Evolutionary conservation across 1,140 invertebrate genomes (phyloP).

Genomic region (Diprion similis): DNA sequence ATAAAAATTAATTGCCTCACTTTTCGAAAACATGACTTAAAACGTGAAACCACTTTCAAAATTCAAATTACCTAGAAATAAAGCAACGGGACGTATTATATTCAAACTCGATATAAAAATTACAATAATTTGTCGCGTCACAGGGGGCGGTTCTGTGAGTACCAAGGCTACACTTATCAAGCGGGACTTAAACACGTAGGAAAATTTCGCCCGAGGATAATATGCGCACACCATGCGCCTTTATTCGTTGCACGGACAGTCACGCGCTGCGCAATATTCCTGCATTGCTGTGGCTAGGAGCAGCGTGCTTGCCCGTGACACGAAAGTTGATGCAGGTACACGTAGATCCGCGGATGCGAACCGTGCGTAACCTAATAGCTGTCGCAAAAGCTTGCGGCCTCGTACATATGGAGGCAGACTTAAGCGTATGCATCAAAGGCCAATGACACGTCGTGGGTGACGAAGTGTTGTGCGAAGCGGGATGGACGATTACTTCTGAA

Average conservation of each 20-base stretch:
- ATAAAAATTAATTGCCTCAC: too few species aligned
- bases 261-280: neutral
- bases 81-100: too few species aligned
- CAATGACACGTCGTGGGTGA: neutral
- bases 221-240: neutral
- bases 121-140: too few species aligned
- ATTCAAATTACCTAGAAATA: too few species aligned
- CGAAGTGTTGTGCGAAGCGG: too few species aligned
- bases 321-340: slow-evolving; percentile 50
- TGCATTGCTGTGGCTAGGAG: neutral
- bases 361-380: neutral
- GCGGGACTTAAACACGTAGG: neutral
- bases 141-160: too few species aligned
- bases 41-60: too few species aligned
- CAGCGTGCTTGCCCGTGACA: slow-evolving; percentile 53
- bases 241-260: too few species aligned
- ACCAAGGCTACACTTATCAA: neutral
- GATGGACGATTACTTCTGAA: too few species aligned
- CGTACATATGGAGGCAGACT: neutral
- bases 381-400: neutral
- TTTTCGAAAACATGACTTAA: too few species aligned
- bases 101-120: too few species aligned
- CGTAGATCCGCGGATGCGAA: neutral
- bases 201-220: neutral
- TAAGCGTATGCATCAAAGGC: neutral